Evolutionary conservation across 2,797 vertebrate species (phyloP).

Genomic region (Syngnathus rostellatus): DNA sequence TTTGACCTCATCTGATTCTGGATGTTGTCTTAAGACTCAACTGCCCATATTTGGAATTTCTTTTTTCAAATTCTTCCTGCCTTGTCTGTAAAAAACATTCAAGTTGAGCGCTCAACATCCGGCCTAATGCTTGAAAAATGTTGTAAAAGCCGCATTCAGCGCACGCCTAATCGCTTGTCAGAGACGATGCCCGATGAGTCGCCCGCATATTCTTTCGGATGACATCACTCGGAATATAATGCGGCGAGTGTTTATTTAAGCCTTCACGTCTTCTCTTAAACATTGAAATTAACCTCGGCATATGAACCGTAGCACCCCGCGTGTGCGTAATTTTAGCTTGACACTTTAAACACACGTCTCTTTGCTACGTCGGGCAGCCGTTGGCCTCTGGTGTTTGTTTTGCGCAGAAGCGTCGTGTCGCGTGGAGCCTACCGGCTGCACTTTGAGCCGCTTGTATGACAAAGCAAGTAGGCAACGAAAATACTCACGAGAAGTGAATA

Average conservation of each 20-base stretch:
- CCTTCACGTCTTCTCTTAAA: constrained; percentile 48
- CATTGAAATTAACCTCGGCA: constrained; percentile 56
- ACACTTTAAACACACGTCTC: constrained; percentile 58
- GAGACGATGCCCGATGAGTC: constrained; percentile 42
- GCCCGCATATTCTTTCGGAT: constrained; percentile 44
- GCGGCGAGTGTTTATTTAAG: constrained; percentile 45
- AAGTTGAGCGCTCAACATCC: constrained; percentile 20
- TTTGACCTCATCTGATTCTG: not conserved
- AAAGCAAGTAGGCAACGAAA: not conserved
- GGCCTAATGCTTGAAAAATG: constrained; percentile 42
- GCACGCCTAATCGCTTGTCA: constrained; percentile 48
- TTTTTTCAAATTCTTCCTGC: not conserved
- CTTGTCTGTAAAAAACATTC: constrained; percentile 23
- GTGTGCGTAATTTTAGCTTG: constrained; percentile 60
- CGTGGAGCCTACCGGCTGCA: constrained; percentile 16
- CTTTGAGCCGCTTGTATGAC: too few species aligned
- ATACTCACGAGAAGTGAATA: not conserved
- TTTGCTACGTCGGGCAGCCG: constrained; percentile 53
- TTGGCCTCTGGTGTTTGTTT: constrained; percentile 53
- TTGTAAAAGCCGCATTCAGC: constrained; percentile 33
- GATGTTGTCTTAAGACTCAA: not conserved
- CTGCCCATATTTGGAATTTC: constrained; percentile 2
- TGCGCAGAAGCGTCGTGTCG: constrained; percentile 54
- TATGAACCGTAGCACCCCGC: constrained; percentile 46
- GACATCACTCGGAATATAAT: constrained; percentile 52